phyloP scores from a whole-genome alignment of 2,113 vertebrate genomes.

The Cervus canadensis region DNA sequence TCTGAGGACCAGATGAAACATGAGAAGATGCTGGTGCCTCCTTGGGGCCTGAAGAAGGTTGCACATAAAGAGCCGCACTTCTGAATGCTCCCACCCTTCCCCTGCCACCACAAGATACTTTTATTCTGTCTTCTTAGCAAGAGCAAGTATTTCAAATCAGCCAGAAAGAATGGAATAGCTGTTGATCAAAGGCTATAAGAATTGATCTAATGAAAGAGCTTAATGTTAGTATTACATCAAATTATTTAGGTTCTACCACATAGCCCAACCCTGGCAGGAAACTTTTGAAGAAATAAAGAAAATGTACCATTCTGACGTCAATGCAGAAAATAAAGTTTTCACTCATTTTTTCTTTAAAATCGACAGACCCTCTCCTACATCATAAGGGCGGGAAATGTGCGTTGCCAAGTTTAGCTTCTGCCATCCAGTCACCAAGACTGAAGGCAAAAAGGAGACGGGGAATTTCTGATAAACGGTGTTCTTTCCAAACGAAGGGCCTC shows the following conservation, averaged over 20 bases:
- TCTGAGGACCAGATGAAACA: rapidly evolving
- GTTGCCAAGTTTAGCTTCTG: rapidly evolving
- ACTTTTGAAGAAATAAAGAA: not conserved
- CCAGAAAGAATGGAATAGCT: not conserved
- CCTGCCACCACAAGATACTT: not conserved
- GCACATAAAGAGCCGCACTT: rapidly evolving
- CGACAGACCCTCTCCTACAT: rapidly evolving
- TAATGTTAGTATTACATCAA: not conserved
- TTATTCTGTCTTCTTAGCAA: not conserved
- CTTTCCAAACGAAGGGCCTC: not conserved
- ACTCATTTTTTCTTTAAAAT: not conserved
- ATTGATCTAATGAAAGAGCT: not conserved
- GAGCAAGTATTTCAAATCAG: not conserved
- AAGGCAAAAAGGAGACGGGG: not conserved
- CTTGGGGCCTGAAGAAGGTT: not conserved
- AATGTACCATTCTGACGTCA: not conserved
- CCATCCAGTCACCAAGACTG: not conserved
- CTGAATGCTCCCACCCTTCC: not conserved
- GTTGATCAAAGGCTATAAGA: not conserved
- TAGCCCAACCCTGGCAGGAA: rapidly evolving
- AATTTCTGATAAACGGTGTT: not conserved
- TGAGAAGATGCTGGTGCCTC: rapidly evolving
- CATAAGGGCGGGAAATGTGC: not conserved
- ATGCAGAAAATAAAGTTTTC: not conserved
- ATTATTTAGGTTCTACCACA: not conserved